Evolutionary conservation across 2,113 vertebrate species (phyloP), one percentile per base, ranked within the genome.

Genomic region (Sorex fumeus): DNA sequence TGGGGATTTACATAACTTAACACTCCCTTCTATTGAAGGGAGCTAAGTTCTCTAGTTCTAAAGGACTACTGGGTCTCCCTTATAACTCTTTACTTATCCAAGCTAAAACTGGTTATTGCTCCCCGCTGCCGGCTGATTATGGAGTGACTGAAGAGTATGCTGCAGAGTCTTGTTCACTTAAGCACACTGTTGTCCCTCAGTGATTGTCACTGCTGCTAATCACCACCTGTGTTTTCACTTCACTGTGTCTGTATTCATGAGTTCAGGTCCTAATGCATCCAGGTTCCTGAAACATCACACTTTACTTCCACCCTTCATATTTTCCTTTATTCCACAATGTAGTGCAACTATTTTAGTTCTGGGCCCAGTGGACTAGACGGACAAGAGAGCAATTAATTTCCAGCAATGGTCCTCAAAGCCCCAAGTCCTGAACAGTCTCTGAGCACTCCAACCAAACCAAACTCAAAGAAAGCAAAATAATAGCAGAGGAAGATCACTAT

Each of bases 11-110:
- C 62, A 2, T 18, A 81, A 3, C 3, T 47, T 13, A 34, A 82
- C 1, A 25, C 4, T 60, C 23, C 18, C 5, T 71, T 21, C 3
- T n/a, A 19, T 82, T 72, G 23, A 3, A 13, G 15, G 32, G 67
- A 67, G 25, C 1, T 36, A 43, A 25, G 3, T 23, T 18, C 5
- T 23, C 62, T 28, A 57, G 25, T 84, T 4, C 43, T 40, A 0
- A 47, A 80, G n/a, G 18, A 9, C 4, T 6, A 47, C 70, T 30
- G 15, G 15, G 18, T 0, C 0, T 60, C 5, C 1, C 34, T 21
- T 23, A 4, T n/a, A 32, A 27, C 0, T 76, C 27, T 47, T 77
- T 23, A 19, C 21, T 84, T 3, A 11, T 27, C 15, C 30, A 40
- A 8, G 25, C 32, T 78, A 74, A 9, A 57, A 16, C 15, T n/a